Conservation (phyloP, 2,113 vertebrate genomes). For the Barbus barbus region DNA sequence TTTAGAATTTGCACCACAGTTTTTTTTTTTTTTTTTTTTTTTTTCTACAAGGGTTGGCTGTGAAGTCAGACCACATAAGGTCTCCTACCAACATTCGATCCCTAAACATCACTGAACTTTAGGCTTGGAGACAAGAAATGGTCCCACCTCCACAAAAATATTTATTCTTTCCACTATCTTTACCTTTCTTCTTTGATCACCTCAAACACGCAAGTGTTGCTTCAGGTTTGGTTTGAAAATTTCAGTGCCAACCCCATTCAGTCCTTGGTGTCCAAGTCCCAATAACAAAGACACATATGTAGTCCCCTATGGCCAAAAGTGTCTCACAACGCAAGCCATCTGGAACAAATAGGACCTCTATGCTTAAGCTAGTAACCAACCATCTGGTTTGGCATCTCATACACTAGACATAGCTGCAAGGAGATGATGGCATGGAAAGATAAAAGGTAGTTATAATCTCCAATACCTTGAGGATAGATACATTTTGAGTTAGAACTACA, state of each 20-base stretch:
- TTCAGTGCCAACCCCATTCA: not conserved
- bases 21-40: no score
- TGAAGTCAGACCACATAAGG: not conserved
- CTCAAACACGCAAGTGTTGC: not conserved
- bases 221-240: not conserved
- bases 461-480: not conserved
- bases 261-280: no score
- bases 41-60: not conserved
- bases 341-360: slow-evolving; percentile 60
- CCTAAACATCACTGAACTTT: not conserved
- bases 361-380: slow-evolving; percentile 69
- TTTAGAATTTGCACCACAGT: not conserved
- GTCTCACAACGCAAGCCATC: slow-evolving; percentile 56
- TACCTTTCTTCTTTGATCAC: not conserved
- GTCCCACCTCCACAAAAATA: not conserved
- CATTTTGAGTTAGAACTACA: slow-evolving; percentile 13
- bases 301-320: slow-evolving; percentile 51
- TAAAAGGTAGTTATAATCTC: not conserved
- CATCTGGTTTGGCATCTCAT: slow-evolving; percentile 75
- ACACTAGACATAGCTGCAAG: slow-evolving; percentile 65
- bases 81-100: not conserved
- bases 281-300: no score
- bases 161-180: not conserved
- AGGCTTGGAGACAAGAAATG: not conserved
- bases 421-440: slow-evolving; percentile 40